Evolutionary conservation across 2,797 vertebrate genomes (phyloP).

Genomic region (Artibeus lituratus): DNA sequence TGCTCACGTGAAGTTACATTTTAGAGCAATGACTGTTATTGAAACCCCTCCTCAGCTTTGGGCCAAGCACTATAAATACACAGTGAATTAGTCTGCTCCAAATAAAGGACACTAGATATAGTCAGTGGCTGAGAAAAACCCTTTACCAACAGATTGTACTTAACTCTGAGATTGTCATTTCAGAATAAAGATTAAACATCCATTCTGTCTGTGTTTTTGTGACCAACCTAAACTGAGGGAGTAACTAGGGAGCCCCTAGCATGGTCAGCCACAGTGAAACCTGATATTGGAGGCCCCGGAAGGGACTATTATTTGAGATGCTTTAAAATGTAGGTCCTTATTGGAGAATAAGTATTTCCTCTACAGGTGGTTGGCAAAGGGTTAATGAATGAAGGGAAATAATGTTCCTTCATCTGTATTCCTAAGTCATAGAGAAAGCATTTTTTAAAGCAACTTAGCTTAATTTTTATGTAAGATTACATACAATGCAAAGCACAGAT

Average conservation of each 20-base stretch:
- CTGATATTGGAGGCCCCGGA: neutral
- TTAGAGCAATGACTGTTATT: neutral
- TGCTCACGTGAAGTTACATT: neutral
- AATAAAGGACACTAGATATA: neutral
- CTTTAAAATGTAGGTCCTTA: neutral
- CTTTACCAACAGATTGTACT: neutral
- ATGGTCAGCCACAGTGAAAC: neutral
- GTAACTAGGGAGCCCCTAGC: neutral
- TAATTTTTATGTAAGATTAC: slow-evolving; percentile 36
- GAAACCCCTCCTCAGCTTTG: slow-evolving; percentile 14
- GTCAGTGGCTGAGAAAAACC: neutral
- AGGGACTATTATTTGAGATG: neutral
- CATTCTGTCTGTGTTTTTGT: neutral
- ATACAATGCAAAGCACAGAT: neutral
- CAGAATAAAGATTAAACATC: neutral
- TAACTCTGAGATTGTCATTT: neutral
- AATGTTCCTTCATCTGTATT: neutral
- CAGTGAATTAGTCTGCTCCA: neutral
- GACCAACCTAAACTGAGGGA: neutral
- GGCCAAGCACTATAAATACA: neutral
- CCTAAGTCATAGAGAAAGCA: neutral
- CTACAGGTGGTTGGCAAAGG: neutral
- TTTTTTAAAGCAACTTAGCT: neutral
- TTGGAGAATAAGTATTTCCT: neutral
- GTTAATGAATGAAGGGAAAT: neutral